Evolutionary conservation across 2,888 invertebrate genomes (phyloP).

Genomic region (Microchrysa polita): DNA sequence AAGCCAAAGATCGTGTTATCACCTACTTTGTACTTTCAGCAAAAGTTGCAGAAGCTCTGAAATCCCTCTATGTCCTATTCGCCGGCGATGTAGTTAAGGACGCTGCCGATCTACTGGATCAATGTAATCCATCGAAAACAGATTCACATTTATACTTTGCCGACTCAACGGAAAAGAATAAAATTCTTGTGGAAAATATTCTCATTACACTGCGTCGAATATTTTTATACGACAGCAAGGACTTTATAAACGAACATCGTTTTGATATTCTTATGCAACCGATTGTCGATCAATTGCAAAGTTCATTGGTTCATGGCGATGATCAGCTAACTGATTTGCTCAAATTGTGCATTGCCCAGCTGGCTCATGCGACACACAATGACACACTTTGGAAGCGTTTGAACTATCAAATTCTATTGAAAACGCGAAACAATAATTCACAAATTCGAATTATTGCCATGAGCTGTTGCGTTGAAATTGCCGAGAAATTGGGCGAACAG

Average conservation of each 20-base stretch:
- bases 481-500: conserved; percentile 85
- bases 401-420: conserved; percentile 89
- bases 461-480: conserved; percentile 79
- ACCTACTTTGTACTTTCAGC: conserved; percentile 82
- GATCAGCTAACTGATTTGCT: conserved; percentile 71
- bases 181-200: conserved; percentile 75
- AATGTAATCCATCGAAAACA: conserved; percentile 72
- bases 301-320: conserved; percentile 71
- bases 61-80: conserved; percentile 90
- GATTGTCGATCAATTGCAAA: conserved; percentile 88
- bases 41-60: conserved; percentile 81
- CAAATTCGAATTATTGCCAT: conserved; percentile 79
- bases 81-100: conserved; percentile 86
- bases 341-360: conserved; percentile 82
- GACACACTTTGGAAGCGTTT: conserved; percentile 90
- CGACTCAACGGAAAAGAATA: conserved; percentile 68
- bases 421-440: conserved; percentile 80
- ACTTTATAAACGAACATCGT: conserved; percentile 84
- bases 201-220: conserved; percentile 79
- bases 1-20: conserved; percentile 73
- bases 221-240: conserved; percentile 84
- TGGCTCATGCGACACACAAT: conserved; percentile 83
- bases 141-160: conserved; percentile 63
- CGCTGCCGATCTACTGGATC: conserved; percentile 76
- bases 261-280: conserved; percentile 88